phyloP scores from a whole-genome alignment of 1,140 invertebrate species.

The Atta cephalotes region DNA sequence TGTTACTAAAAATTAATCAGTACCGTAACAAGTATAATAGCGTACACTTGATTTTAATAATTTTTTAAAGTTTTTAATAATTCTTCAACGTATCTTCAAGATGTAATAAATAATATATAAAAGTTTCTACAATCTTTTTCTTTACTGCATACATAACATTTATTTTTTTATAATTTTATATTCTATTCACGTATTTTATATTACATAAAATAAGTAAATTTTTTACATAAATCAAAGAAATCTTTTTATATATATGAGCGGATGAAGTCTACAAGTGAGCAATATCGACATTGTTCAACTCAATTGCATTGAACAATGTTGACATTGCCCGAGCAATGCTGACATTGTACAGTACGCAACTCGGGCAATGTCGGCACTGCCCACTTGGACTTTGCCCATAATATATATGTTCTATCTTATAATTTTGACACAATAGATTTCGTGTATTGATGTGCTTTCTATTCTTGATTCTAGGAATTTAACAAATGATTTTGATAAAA shows the following conservation, averaged over 20 bases:
- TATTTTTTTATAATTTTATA: background rate
- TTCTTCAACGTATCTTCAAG: background rate
- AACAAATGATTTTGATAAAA: constrained; percentile 9
- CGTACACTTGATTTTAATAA: background rate
- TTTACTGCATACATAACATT: background rate
- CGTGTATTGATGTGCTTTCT: background rate
- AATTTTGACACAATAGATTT: background rate
- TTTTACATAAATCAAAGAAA: background rate
- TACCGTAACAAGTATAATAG: constrained; percentile 34
- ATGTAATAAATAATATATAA: constrained; percentile 2
- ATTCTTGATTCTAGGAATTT: constrained; percentile 1
- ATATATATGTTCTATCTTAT: background rate
- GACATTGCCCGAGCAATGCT: no score
- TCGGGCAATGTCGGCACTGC: no score
- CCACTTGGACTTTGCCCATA: no score
- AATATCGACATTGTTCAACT: no score
- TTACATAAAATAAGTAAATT: background rate
- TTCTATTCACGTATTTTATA: background rate
- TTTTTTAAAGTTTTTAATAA: background rate
- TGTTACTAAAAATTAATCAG: constrained; percentile 27
- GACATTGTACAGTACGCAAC: background rate
- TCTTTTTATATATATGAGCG: background rate
- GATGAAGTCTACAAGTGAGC: no score
- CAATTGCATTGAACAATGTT: no score
- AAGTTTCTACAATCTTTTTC: background rate